phyloP scores from a whole-genome alignment of 2,797 vertebrate species.

The Karalla daura region DNA sequence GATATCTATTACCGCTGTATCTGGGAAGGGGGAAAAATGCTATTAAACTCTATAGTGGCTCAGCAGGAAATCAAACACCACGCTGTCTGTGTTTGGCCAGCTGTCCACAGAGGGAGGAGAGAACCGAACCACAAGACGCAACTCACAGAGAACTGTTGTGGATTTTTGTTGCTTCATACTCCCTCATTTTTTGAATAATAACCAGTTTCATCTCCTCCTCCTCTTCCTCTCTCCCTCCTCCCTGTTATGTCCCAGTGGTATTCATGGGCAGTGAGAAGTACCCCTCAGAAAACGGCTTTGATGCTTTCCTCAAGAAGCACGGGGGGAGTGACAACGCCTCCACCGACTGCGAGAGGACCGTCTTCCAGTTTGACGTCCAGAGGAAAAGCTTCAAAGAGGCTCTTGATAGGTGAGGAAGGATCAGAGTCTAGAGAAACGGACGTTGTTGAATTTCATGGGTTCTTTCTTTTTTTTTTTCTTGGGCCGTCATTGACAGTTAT shows the following conservation, averaged over 20 bases:
- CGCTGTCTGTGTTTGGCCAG: slow-evolving; percentile 21
- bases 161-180: slow-evolving; percentile 22
- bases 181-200: slow-evolving; percentile 1
- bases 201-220: neutral
- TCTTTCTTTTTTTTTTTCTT: slow-evolving; percentile 34
- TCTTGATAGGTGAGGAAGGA: slow-evolving; percentile 89
- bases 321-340: slow-evolving; percentile 96
- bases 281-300: slow-evolving; percentile 96
- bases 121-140: neutral
- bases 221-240: neutral
- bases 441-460: no score
- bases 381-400: slow-evolving; percentile 95
- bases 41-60: slow-evolving; percentile 18
- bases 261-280: slow-evolving; percentile 98
- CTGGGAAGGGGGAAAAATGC: slow-evolving; percentile 1
- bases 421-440: no score
- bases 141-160: slow-evolving; percentile 6
- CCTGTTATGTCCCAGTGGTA: slow-evolving; percentile 86
- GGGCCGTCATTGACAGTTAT: no score
- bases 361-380: slow-evolving; percentile 97
- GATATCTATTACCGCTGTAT: slow-evolving; percentile 6
- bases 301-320: slow-evolving; percentile 95
- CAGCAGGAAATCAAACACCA: slow-evolving; percentile 19
- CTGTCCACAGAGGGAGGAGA: slow-evolving; percentile 34
- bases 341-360: slow-evolving; percentile 94